Percentiles rank a stretch among this genome's conserved stretches.
phyloP scores from a whole-genome alignment of 2,797 vertebrate genomes.

The Cryptoblepharus egeriae region DNA sequence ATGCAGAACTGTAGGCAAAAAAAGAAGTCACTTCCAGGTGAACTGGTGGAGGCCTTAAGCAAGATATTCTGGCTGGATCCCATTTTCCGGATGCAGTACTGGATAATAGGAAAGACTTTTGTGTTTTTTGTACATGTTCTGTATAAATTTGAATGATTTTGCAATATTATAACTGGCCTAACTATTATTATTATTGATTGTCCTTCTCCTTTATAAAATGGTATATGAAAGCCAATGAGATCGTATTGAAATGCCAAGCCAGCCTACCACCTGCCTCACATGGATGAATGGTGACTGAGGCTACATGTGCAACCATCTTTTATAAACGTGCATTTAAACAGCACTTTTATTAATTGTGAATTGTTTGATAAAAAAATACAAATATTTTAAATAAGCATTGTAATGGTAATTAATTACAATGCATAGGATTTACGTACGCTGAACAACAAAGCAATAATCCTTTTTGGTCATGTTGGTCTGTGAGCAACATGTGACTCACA shows the following conservation, averaged over 20 bases:
- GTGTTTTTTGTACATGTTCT: too few species aligned
- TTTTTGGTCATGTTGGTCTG: neutral
- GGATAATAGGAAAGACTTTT: too few species aligned
- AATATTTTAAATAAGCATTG: too few species aligned
- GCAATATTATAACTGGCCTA: neutral
- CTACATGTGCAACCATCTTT: neutral
- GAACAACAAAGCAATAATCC: neutral
- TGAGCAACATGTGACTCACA: too few species aligned
- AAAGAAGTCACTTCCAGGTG: neutral
- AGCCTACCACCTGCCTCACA: neutral
- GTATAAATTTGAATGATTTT: too few species aligned
- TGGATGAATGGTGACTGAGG: neutral
- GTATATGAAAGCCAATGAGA: neutral
- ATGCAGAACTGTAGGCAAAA: neutral
- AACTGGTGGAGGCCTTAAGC: too few species aligned
- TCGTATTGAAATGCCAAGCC: neutral
- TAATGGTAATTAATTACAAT: too few species aligned
- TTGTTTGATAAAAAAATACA: too few species aligned
- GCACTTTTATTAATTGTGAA: too few species aligned
- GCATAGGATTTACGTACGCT: neutral
- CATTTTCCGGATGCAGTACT: neutral
- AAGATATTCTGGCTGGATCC: neutral
- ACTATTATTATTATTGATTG: neutral
- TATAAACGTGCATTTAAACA: too few species aligned
- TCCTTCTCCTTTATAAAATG: neutral